Evolutionary conservation across 2,888 invertebrate genomes (phyloP), one percentile per base, ranked within the genome.

Genomic region (Bursaphelenchus okinawaensis): DNA sequence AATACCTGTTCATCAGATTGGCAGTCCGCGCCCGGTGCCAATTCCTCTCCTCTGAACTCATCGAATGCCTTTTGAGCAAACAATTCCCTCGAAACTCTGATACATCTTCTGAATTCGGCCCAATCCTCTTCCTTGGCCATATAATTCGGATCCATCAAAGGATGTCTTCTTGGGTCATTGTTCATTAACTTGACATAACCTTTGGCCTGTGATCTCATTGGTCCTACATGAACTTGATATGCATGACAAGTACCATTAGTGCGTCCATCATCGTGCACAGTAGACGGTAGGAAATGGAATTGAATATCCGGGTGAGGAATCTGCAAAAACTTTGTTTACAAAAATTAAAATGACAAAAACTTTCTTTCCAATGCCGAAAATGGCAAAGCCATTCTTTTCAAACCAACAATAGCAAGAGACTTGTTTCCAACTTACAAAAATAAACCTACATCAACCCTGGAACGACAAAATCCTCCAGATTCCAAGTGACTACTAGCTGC

Each of bases 121-220:
- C 75, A 73, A 58, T 81, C 81, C 9, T 78, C 71, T 40, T 79
- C 77, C 52, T 76, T 68, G n/a, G 68, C 63, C 70, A 93, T 90
- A 83, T 96, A 96, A 81, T 93, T 92, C 1, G 95, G 91, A 83
- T 95, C 89, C 83, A 96, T 91, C 27, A 90, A 82, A 0, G 93
- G 93, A 84, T 89, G 88, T 61, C 89, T 88, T 24, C 87, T 85
- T 0, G 91, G 91, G 84, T 93, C 90, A 0, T 86, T 84, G 66
- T 89, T 89, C 63, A 87, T 87, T 23, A 95, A 84, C 73, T 89
- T 90, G 0, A 95, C 87, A 73, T 87, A 88, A 0, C 95, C 95
- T 6, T 88, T 86, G 65, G 92, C 91, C 78, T 90, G 90, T 0
- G 94, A 92, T 0, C 94, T 87, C 78, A 95, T 82, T 12, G 85